phyloP scores from a whole-genome alignment of 2,113 vertebrate species.

The Salvelinus namaycush region DNA sequence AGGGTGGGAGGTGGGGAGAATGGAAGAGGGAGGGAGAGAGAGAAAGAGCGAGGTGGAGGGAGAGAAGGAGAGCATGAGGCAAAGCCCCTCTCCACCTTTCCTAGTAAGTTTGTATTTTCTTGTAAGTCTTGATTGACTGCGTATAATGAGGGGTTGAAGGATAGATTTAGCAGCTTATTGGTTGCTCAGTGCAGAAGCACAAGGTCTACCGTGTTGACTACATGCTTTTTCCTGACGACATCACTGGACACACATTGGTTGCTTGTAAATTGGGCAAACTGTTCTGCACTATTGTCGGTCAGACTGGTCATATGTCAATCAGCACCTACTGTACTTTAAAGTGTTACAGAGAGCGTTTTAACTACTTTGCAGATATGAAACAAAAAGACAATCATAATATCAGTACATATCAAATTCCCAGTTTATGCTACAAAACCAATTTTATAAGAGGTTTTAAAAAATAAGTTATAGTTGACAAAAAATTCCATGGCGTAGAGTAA shows the following conservation, averaged over 20 bases:
- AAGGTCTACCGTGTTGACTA: not conserved
- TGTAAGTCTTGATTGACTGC: conserved; percentile 58
- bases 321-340: conserved; percentile 31
- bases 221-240: not conserved
- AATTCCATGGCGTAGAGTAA: too few relatives aligned
- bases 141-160: conserved; percentile 54
- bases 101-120: conserved; percentile 42
- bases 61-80: conserved; percentile 4
- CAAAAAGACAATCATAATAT: too few relatives aligned
- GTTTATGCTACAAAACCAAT: too few relatives aligned
- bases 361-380: too few relatives aligned
- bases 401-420: too few relatives aligned
- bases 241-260: not conserved
- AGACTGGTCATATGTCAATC: conserved; percentile 61
- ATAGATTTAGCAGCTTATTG: conserved; percentile 65
- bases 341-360: too few relatives aligned
- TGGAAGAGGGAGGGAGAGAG: not conserved
- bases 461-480: too few relatives aligned
- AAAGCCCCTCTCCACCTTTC: conserved; percentile 3
- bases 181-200: conserved; percentile 48
- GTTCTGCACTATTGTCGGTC: conserved; percentile 56
- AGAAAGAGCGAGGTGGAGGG: conserved; percentile 19
- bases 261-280: conserved; percentile 61
- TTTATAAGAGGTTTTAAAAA: too few relatives aligned
- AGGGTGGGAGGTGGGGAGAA: too few relatives aligned